Evolutionary conservation across 1,140 invertebrate species (phyloP).

Genomic region (Calycopis cecrops): DNA sequence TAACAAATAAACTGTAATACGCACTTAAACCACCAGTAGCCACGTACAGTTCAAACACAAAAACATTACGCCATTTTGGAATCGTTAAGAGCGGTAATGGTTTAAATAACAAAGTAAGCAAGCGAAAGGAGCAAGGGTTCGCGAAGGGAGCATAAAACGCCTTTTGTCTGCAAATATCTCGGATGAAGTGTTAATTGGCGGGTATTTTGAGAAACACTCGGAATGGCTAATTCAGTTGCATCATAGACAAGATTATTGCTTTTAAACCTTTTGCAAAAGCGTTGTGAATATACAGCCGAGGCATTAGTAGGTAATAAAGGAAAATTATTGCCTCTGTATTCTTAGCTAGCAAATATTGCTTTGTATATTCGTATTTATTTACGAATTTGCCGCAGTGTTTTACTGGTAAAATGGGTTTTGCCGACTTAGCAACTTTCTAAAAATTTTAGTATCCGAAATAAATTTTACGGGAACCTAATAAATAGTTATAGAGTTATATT

Average conservation of each 20-base stretch:
- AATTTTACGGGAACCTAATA: no score
- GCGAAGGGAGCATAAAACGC: constrained; percentile 37
- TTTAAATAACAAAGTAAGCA: constrained; percentile 40
- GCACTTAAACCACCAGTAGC: no score
- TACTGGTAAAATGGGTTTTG: no score
- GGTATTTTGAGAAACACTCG: constrained; percentile 39
- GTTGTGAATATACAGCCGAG: constrained; percentile 21
- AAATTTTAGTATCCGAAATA: no score
- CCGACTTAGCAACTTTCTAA: no score
- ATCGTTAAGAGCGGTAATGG: constrained; percentile 46
- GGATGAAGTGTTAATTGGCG: constrained; percentile 59
- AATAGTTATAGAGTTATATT: no score
- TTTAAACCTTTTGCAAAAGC: constrained; percentile 22
- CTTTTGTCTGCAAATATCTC: constrained; percentile 43
- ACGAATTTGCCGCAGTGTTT: no score
- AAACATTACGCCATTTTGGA: constrained; percentile 32
- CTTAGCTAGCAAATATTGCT: constrained; percentile 4
- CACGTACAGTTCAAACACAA: constrained; percentile 9
- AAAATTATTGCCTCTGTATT: background rate
- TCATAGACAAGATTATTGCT: constrained; percentile 45
- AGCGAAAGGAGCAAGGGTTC: constrained; percentile 34
- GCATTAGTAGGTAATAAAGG: constrained; percentile 6
- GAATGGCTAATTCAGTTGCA: constrained; percentile 36
- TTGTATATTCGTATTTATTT: no score
- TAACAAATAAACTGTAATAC: background rate